Evolutionary conservation across 1,140 invertebrate species (phyloP).

Genomic region (Piezodorus guildinii): DNA sequence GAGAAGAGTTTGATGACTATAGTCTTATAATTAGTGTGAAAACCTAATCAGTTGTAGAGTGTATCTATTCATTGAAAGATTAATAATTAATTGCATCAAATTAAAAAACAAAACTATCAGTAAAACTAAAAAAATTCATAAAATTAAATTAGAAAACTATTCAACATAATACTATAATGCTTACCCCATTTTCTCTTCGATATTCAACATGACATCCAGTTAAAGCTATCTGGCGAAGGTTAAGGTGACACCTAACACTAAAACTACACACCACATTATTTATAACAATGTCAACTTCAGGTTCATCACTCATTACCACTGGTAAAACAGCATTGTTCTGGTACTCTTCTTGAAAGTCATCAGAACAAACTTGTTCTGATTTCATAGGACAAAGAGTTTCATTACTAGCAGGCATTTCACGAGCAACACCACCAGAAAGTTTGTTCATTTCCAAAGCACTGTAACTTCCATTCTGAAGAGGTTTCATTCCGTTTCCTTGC

Average conservation of each 20-base stretch:
- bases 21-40: too few species aligned
- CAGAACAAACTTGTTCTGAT: neutral
- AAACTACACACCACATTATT: constrained; percentile 99
- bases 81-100: too few species aligned
- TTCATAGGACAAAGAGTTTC: neutral
- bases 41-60: too few species aligned
- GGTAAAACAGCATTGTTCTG: neutral
- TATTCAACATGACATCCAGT: constrained; percentile 91
- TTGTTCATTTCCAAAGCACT: constrained; percentile 24
- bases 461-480: constrained; percentile 24
- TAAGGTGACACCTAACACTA: constrained; percentile 92
- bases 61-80: too few species aligned
- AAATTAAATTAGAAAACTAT: too few species aligned
- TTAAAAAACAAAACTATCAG: too few species aligned
- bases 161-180: constrained; percentile 28
- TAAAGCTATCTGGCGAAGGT: constrained; percentile 87
- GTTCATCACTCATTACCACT: constrained; percentile 21
- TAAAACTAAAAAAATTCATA: too few species aligned
- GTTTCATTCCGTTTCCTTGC: constrained; percentile 28
- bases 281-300: constrained; percentile 81
- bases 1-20: too few species aligned
- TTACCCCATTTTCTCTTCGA: constrained; percentile 80
- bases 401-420: neutral
- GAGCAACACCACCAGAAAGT: constrained; percentile 1
- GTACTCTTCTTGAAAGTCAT: neutral